These are phyloP conservation scores for Aphidius colemani DNA, from an alignment of 2,888 invertebrate species.

Conservation along the genomic window DNA sequence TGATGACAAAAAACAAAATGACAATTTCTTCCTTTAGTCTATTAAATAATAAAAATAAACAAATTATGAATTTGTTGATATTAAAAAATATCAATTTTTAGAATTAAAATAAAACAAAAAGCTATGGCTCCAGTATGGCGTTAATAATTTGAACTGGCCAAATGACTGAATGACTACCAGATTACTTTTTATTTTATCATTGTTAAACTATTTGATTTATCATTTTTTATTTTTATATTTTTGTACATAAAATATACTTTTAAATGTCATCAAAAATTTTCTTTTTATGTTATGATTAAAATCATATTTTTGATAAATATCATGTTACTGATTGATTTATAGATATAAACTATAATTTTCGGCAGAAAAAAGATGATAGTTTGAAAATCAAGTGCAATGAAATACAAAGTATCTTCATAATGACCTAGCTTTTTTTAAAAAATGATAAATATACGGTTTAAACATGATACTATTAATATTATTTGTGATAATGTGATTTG, in stretches of 20 bases:
- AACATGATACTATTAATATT: background rate
- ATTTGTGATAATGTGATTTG: background rate
- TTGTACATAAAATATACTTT: background rate
- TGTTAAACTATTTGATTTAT: background rate
- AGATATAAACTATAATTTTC: slow-evolving; percentile 8
- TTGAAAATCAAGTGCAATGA: slow-evolving; percentile 7
- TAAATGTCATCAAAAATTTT: background rate
- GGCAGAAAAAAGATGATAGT: background rate
- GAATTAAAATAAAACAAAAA: slow-evolving; percentile 31
- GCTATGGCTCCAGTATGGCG: slow-evolving; percentile 44
- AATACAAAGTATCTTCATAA: slow-evolving; percentile 14
- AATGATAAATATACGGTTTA: background rate
- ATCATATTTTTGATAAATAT: slow-evolving; percentile 17
- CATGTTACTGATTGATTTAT: slow-evolving; percentile 4
- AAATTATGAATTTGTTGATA: slow-evolving; percentile 16
- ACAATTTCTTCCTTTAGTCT: slow-evolving; percentile 35
- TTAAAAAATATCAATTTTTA: slow-evolving; percentile 35
- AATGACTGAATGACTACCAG: slow-evolving; percentile 18
- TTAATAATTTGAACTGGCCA: slow-evolving; percentile 29
- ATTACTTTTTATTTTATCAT: background rate
- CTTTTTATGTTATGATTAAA: slow-evolving; percentile 7
- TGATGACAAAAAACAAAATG: too few species aligned
- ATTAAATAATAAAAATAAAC: slow-evolving; percentile 13
- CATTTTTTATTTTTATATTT: background rate
- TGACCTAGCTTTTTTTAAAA: background rate